Evolutionary conservation across 2,888 invertebrate species (phyloP).

Genomic region (Lordiphosa andalusiaca): DNA sequence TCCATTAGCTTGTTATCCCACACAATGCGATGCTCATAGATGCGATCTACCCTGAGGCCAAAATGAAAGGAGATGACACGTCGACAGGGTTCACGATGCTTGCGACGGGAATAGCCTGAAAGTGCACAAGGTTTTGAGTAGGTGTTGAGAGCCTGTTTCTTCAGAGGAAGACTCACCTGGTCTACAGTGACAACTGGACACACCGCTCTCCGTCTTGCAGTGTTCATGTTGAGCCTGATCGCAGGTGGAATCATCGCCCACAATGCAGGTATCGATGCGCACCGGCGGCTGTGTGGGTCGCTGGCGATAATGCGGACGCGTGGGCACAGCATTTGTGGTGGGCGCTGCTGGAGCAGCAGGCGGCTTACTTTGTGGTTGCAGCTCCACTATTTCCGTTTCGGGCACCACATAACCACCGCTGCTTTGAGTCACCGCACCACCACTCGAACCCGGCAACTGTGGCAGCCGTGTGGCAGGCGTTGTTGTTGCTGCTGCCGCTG

Average conservation of each 20-base stretch:
- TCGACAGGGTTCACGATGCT: constrained; percentile 88
- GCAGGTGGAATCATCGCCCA: constrained; percentile 94
- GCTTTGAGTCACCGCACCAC: constrained; percentile 66
- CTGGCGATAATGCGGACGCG: constrained; percentile 84
- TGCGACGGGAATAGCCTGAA: constrained; percentile 84
- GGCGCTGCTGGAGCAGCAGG: constrained; percentile 39
- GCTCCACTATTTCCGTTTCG: constrained; percentile 82
- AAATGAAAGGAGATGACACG: constrained; percentile 89
- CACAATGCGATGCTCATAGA: constrained; percentile 89
- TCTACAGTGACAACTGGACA: constrained; percentile 93
- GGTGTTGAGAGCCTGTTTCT: too few species aligned
- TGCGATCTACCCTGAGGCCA: constrained; percentile 89
- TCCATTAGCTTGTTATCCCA: constrained; percentile 90
- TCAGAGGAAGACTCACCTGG: constrained; percentile 82
- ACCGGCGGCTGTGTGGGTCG: constrained; percentile 79
- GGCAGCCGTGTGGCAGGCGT: constrained; percentile 76
- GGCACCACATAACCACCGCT: constrained; percentile 84
- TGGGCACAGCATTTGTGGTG: constrained; percentile 81
- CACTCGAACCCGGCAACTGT: constrained; percentile 58
- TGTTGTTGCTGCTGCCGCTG: constrained; percentile 77
- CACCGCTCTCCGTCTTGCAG: constrained; percentile 91
- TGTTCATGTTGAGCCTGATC: constrained; percentile 93
- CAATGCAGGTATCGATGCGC: constrained; percentile 95
- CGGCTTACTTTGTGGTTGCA: constrained; percentile 70
- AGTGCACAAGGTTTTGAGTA: too few species aligned